These are phyloP conservation scores for Scaptomyza flava DNA, from an alignment of 2,888 invertebrate species.

Conservation along the genomic window DNA sequence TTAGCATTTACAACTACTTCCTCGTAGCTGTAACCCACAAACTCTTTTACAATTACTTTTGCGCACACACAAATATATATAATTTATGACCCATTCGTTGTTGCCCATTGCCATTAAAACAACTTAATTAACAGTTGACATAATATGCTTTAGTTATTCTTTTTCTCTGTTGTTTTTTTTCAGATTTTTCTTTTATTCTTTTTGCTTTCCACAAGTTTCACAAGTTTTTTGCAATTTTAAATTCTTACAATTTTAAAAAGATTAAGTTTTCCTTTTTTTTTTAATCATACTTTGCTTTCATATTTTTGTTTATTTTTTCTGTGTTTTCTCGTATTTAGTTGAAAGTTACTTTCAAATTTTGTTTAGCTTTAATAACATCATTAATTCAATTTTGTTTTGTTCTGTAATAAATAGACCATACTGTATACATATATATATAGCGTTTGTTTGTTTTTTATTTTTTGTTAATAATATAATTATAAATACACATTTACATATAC, in stretches of 20 bases:
- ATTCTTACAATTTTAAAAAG: slow-evolving; percentile 71
- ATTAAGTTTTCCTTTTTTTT: slow-evolving; percentile 35
- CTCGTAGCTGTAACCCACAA: slow-evolving; percentile 12
- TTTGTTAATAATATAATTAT: slow-evolving; percentile 55
- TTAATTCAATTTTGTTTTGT: slow-evolving; percentile 57
- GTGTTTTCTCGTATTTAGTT: slow-evolving; percentile 67
- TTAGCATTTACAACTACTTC: slow-evolving; percentile 39
- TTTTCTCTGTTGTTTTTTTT: slow-evolving; percentile 43
- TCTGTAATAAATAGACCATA: slow-evolving; percentile 61
- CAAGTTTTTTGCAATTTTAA: slow-evolving; percentile 62
- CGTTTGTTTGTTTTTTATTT: slow-evolving; percentile 32
- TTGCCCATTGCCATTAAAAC: slow-evolving; percentile 62
- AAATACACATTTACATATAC: slow-evolving; percentile 81
- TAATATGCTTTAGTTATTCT: slow-evolving; percentile 74
- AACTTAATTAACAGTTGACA: slow-evolving; percentile 79
- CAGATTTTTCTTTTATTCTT: slow-evolving; percentile 32
- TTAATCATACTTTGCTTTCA: slow-evolving; percentile 36
- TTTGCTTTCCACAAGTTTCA: slow-evolving; percentile 47
- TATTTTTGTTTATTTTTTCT: slow-evolving; percentile 4
- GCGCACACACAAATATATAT: slow-evolving; percentile 17
- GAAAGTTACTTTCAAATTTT: slow-evolving; percentile 79
- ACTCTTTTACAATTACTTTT: slow-evolving; percentile 46
- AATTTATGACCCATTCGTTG: slow-evolving; percentile 51
- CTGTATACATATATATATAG: slow-evolving; percentile 55
- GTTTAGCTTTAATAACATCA: slow-evolving; percentile 74